Evolutionary conservation across 2,888 invertebrate genomes (phyloP), one percentile per base, ranked within the genome.

Genomic region (Candidula unifasciata): DNA sequence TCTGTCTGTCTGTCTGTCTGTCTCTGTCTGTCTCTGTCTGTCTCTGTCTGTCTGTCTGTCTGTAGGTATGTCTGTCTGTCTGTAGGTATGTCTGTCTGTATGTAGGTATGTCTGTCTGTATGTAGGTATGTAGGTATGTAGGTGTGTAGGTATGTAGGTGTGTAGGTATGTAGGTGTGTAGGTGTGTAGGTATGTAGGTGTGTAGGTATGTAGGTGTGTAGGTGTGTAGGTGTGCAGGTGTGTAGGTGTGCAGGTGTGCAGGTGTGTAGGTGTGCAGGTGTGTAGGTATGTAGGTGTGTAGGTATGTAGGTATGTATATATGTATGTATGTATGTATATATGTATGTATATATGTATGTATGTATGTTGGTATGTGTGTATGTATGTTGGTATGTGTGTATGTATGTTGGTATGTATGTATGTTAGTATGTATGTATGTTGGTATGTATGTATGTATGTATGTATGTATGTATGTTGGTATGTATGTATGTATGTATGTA

Each of bases 1-100:
- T 21, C 57, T 60, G 57, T 16, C 44, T 60, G 57, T 16, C 24
- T 60, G 18, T 21, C 21, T 21, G 57, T 24, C 24, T 21, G 57
- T 60, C 21, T 54, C 16, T 13, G n/a, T 24, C n/a, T 60, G 60
- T 60, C 24, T 6, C 60, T 60, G 18, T 60, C n/a, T 60, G 60
- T 66, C 6, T 66, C 66, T 66, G 27, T 66, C 66, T 66, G 27
- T 66, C 66, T 66, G 27, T 66, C 66, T 66, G 27, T 66, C 66
- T 66, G 27, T 66, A n/a, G 18, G 27, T 66, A n/a, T 66, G 27
- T 66, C 66, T 66, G 27, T 66, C 66, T 66, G 27, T 66, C 66
- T 66, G 27, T 66, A n/a, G 18, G 27, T 66, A n/a, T 66, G 27
- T 66, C 66, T 66, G 27, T 66, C 66, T 66, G 27, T 66, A n/a